These are phyloP conservation scores for Gobiocypris rarus DNA, from an alignment of 2,113 vertebrate genomes.

Conservation along the genomic window DNA sequence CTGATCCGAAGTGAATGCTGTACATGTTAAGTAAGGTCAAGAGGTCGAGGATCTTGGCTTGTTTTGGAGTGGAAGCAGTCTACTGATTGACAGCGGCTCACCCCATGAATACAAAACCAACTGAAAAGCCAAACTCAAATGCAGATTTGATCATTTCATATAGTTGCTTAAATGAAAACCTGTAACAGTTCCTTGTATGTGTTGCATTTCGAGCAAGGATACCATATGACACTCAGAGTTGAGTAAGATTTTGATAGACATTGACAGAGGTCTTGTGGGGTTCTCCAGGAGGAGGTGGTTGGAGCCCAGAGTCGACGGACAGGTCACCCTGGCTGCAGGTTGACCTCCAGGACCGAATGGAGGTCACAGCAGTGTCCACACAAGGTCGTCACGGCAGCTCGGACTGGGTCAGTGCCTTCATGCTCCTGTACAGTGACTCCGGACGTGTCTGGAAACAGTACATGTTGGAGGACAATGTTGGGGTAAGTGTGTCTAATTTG, in stretches of 20 bases:
- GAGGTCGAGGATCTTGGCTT: not conserved
- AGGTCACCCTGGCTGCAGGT: conserved; percentile 93
- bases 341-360: conserved; percentile 89
- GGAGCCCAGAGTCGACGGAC: conserved; percentile 87
- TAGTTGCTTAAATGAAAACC: not conserved
- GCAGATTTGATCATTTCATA: not conserved
- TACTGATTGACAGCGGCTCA: conserved; percentile 1
- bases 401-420: conserved; percentile 92
- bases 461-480: conserved; percentile 82
- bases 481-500: conserved; percentile 66
- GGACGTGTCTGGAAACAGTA: conserved; percentile 91
- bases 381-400: conserved; percentile 91
- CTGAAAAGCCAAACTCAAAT: not conserved
- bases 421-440: conserved; percentile 92
- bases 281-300: conserved; percentile 88
- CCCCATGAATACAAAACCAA: conserved; percentile 16
- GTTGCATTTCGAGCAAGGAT: not conserved
- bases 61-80: conserved; percentile 10
- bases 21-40: conserved; percentile 50
- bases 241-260: not conserved
- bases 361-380: conserved; percentile 89
- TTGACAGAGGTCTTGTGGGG: not conserved
- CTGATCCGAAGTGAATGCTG: conserved; percentile 3
- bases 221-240: not conserved
- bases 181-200: no score